A percentile compares a stretch with the other conserved stretches of the same genome.
These are phyloP conservation scores for Malurus alboscapulatus DNA, from an alignment of 2,113 vertebrate species.

Conservation along the genomic window DNA sequence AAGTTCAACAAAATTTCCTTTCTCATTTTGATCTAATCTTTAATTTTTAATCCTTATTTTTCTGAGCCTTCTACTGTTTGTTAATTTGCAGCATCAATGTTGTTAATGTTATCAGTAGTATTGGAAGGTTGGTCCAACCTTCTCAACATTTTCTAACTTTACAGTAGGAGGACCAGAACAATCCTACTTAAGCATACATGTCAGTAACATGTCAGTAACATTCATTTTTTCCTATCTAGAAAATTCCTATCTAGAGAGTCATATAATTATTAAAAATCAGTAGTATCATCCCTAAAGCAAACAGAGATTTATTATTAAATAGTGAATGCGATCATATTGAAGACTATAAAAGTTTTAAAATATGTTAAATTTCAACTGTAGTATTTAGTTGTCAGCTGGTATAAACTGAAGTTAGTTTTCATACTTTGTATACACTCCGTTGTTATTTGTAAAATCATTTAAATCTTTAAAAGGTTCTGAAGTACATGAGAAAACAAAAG, in stretches of 20 bases:
- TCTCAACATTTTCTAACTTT: background rate
- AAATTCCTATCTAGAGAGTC: background rate
- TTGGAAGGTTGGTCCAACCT: background rate
- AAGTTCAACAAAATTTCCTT: background rate
- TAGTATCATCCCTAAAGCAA: background rate
- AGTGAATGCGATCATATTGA: background rate
- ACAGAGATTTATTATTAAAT: background rate
- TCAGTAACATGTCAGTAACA: background rate
- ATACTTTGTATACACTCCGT: background rate
- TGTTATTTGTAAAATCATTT: background rate
- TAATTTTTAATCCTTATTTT: background rate
- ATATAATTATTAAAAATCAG: background rate
- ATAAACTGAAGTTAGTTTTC: background rate
- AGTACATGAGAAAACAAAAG: background rate
- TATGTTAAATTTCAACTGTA: background rate
- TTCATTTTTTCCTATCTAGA: background rate
- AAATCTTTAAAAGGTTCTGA: background rate
- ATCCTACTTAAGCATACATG: background rate
- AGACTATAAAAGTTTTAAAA: background rate
- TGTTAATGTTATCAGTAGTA: background rate
- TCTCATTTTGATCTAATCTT: background rate
- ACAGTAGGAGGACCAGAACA: background rate
- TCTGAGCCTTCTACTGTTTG: background rate
- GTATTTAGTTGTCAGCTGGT: background rate
- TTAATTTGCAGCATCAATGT: background rate